Base-by-base conservation (phyloP, 2,888 invertebrate genomes). In the Agrotis clavis region DNA sequence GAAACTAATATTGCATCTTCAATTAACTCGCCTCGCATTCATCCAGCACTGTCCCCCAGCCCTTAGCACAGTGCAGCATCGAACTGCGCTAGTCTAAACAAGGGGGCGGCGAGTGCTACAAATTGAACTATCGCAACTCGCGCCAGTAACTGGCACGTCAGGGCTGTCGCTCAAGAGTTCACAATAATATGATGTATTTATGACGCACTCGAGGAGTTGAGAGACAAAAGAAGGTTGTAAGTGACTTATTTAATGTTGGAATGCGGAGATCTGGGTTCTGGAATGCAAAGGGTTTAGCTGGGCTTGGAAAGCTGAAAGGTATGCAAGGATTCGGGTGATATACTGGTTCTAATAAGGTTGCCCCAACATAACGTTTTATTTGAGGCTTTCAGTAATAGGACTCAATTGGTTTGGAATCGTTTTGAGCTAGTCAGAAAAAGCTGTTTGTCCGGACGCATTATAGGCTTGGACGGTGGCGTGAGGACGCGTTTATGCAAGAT, bases 61-160 rank as follows among this genome's bases (percentile, higher is more conserved):
- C 81, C 19, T 69, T 72, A 79, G 4, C 56, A 62, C 67, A 77
- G 71, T 64, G 66, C 65, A 75, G 78, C 84, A 85, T 86, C 79
- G 81, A 48, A 82, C 77, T 84, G 79, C 81, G 83, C 83, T 86
- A 90, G 90, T 88, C 90, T 92, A 91, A 92, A 92, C 92, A 92
- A 84, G 86, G 87, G 82, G 84, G 83, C 82, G 83, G 87, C 80
- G 74, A 80, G 83, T 83, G 86, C 87, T 85, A 89, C 90, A 90
- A 90, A 91, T 91, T 88, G 90, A 88, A 87, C 87, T 82, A 88
- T 87, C 86, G 88, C 83, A 74, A 74, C 71, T 83, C 71, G 80
- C 60, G 83, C 75, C 61, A 83, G 69, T 77, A 30, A 64, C 85
- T 81, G 54, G 71, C 76, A 66, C 45, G 45, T 51, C 73, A 89